These are phyloP conservation scores for Poeciliopsis turrubarensis DNA, from an alignment of 2,113 vertebrate species.

Conservation along the genomic window DNA sequence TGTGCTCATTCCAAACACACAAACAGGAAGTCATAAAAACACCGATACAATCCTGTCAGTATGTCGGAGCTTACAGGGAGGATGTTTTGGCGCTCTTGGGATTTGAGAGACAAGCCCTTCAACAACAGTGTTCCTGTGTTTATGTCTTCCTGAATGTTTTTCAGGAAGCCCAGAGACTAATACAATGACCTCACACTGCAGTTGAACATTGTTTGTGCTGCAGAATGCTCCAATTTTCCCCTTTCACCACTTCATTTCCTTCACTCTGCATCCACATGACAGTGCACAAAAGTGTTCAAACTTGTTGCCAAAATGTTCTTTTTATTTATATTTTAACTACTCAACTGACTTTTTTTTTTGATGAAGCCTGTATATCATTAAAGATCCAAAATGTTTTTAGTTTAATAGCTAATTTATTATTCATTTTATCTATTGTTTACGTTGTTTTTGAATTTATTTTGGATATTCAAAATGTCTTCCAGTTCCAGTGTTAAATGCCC, in stretches of 20 bases:
- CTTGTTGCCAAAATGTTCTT: too few relatives aligned
- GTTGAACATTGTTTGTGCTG: slow-evolving; percentile 11
- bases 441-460: too few relatives aligned
- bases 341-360: too few relatives aligned
- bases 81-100: background rate
- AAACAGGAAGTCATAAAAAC: slow-evolving; percentile 46
- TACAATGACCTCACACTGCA: slow-evolving; percentile 12
- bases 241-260: background rate
- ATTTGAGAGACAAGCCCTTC: background rate
- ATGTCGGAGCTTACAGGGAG: background rate
- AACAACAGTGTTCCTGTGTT: slow-evolving; percentile 5
- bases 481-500: too few relatives aligned
- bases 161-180: slow-evolving; percentile 1
- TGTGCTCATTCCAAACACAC: background rate
- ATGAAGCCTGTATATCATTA: too few relatives aligned
- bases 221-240: background rate
- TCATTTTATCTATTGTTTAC: too few relatives aligned
- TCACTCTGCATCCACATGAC: background rate
- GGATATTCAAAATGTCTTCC: too few relatives aligned
- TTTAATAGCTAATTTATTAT: too few relatives aligned
- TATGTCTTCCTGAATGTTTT: slow-evolving; percentile 10
- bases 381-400: too few relatives aligned
- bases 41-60: background rate
- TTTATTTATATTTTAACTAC: too few relatives aligned
- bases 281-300: too few relatives aligned